Percentiles rank a stretch among this genome's conserved stretches.
Conservation (phyloP, 2,797 vertebrate species). For the Oceanodroma leucorhoa region DNA sequence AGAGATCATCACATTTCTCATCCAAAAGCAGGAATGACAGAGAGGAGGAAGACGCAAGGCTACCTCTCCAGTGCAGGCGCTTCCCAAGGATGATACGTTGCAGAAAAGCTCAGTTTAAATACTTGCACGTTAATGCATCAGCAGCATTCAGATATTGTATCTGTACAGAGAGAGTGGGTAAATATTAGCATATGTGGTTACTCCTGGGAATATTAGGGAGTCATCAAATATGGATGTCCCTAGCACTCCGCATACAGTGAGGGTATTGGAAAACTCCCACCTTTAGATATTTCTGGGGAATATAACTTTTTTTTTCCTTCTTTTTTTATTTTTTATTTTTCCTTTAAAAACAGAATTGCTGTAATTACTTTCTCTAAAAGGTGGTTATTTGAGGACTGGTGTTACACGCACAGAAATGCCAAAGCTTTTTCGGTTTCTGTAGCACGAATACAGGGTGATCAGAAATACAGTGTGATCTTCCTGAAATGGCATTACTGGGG, state of each 20-base stretch:
- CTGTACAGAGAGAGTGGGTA: slow-evolving; percentile 19
- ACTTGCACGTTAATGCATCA: background rate
- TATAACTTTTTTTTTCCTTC: background rate
- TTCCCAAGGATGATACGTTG: background rate
- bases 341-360: background rate
- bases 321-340: background rate
- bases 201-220: slow-evolving; percentile 33
- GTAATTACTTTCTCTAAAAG: slow-evolving; percentile 2
- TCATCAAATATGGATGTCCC: slow-evolving; percentile 40
- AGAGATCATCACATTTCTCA: slow-evolving; percentile 27
- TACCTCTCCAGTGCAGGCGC: background rate
- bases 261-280: background rate
- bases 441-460: background rate
- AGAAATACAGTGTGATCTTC: background rate
- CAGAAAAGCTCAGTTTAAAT: background rate
- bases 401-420: background rate
- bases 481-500: background rate
- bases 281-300: background rate
- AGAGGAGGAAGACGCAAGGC: background rate
- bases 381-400: background rate
- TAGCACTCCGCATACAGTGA: accelerated
- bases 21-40: background rate
- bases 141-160: background rate
- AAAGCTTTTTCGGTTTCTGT: background rate
- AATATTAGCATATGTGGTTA: slow-evolving; percentile 38